Evolutionary conservation across 2,113 vertebrate genomes (phyloP), one percentile per base, ranked within the genome.

Genomic region (Vanacampus margaritifer): DNA sequence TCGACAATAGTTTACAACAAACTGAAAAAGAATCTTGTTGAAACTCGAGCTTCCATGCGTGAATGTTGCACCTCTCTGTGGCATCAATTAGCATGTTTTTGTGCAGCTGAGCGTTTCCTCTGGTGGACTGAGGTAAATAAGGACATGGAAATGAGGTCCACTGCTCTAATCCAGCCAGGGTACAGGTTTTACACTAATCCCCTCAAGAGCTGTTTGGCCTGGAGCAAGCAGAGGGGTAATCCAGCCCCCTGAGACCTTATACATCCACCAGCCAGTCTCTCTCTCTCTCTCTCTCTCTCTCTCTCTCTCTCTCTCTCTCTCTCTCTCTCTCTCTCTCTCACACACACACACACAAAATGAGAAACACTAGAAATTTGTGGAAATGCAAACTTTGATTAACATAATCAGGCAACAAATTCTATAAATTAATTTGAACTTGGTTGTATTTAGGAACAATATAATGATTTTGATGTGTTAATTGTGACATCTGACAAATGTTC

Each of bases 141-240:
- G 81, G 79, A 90, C 70, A 87, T 87, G 87, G 85, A 89, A 88
- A 91, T 84, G 69, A 91, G 84, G 81, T 85, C 83, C 87, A 84
- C 79, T 2, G 66, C 83, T 86, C 80, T 90, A 90, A 92, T 91
- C 90, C 89, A 89, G 88, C 88, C 76, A 80, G 83, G 88, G 89
- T 88, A 86, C 86, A 88, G 89, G 84, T 88, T 86, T 89, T 79
- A 80, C 78, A 84, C 78, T 91, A 92, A 92, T 91, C 90, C 87
- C 88, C 88, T 61, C 87, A 81, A 91, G 87, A 89, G 85, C 87
- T 80, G 79, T 85, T 81, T 90, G 89, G 86, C 91, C 90, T 88
- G 89, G 88, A 89, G 90, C 89, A 89, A 84, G 88, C 84, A 88
- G 86, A 87, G 77, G 85, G 86, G 86, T 91, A 91, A 91, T 92